phyloP scores from a whole-genome alignment of 2,797 vertebrate species.

The Jordanella pulchra region DNA sequence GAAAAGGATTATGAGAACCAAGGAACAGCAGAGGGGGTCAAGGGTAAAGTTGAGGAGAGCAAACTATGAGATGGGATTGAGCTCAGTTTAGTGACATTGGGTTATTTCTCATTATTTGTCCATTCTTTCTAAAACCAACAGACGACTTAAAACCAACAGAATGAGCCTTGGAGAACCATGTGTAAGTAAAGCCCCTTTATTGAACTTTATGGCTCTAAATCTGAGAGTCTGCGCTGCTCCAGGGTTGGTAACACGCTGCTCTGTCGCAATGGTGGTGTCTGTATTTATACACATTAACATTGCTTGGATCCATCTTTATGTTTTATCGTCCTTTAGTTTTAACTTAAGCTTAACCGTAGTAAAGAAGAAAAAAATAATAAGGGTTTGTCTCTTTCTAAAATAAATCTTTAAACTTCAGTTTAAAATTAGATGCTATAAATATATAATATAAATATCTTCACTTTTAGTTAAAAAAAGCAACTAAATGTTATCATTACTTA shows the following conservation, averaged over 20 bases:
- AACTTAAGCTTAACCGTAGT: no score
- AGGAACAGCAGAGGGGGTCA: not conserved
- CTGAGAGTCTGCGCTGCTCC: not conserved
- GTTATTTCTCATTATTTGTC: not conserved
- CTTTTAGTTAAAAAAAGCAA: no score
- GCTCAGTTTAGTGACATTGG: not conserved
- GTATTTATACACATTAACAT: not conserved
- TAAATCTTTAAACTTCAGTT: not conserved
- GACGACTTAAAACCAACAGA: not conserved
- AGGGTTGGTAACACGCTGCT: not conserved
- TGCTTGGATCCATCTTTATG: not conserved
- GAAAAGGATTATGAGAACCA: not conserved
- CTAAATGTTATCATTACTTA: not conserved
- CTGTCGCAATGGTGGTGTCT: not conserved
- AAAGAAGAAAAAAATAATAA: no score
- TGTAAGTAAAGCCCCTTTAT: not conserved
- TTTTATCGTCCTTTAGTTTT: not conserved
- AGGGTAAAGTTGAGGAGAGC: not conserved
- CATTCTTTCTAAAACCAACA: not conserved
- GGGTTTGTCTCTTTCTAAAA: no score
- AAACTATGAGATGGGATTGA: not conserved
- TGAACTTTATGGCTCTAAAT: not conserved
- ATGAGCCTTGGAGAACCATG: not conserved
- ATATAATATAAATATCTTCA: no score
- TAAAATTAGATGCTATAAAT: not conserved